phyloP scores from a whole-genome alignment of 2,888 invertebrate genomes.

The Melanotus villosus region DNA sequence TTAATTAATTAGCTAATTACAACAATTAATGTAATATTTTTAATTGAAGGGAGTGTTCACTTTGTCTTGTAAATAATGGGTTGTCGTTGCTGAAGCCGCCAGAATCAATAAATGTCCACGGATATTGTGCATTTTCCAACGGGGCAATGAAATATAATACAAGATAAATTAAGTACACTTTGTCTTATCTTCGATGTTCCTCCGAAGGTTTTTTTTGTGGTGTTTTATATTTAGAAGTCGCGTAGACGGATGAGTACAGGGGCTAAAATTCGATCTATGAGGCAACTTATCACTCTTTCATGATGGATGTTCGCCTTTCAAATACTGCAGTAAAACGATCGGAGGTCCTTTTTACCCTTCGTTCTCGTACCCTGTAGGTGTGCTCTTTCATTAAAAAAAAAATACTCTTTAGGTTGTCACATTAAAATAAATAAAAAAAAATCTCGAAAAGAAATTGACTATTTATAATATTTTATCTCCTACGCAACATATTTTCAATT shows the following conservation, averaged over 20 bases:
- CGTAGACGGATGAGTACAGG: slow-evolving; percentile 14
- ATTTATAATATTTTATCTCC: slow-evolving; percentile 54
- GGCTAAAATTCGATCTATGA: slow-evolving; percentile 19
- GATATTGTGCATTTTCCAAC: slow-evolving; percentile 1
- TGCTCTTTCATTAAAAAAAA: slow-evolving; percentile 30
- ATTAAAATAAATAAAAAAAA: slow-evolving; percentile 43
- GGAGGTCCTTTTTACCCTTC: slow-evolving; percentile 24
- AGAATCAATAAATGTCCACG: slow-evolving; percentile 11
- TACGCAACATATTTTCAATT: slow-evolving; percentile 54
- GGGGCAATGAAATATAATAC: slow-evolving; percentile 20
- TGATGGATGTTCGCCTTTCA: slow-evolving; percentile 30
- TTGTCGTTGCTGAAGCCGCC: too few relatives aligned
- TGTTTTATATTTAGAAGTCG: slow-evolving; percentile 19
- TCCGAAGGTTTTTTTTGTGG: slow-evolving; percentile 12
- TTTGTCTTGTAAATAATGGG: too few relatives aligned
- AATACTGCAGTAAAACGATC: slow-evolving; percentile 16
- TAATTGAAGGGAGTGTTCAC: too few relatives aligned
- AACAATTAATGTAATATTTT: too few relatives aligned
- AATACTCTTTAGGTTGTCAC: slow-evolving; percentile 33
- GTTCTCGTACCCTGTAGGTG: slow-evolving; percentile 1
- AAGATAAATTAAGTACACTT: slow-evolving; percentile 19
- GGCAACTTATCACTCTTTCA: slow-evolving; percentile 24
- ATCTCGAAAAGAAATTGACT: slow-evolving; percentile 42
- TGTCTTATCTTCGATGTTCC: slow-evolving; percentile 11
- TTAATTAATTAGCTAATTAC: too few relatives aligned